These are phyloP conservation scores for Leptosomus discolor DNA, from an alignment of 2,113 vertebrate genomes.

Conservation along the genomic window DNA sequence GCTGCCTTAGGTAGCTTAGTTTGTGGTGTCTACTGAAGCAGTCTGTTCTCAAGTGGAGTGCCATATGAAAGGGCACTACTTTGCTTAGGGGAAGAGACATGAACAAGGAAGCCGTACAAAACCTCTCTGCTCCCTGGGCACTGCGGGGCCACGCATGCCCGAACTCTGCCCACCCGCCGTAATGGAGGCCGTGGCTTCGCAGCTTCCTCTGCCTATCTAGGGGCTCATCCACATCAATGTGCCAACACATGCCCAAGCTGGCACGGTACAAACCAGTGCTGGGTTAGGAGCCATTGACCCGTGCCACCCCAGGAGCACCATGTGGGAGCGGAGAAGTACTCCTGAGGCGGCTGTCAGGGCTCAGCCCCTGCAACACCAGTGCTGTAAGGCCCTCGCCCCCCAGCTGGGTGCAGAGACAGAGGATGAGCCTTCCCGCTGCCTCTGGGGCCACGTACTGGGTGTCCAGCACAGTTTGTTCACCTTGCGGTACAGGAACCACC, in stretches of 20 bases:
- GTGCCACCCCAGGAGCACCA: fast-evolving
- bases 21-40: not conserved
- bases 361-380: fast-evolving
- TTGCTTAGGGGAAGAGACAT: not conserved
- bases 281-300: not conserved
- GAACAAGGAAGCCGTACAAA: fast-evolving
- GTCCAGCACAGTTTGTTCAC: not conserved
- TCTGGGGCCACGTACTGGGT: fast-evolving
- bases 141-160: fast-evolving
- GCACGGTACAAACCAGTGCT: not conserved
- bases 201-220: not conserved
- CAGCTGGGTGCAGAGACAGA: fast-evolving
- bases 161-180: fast-evolving
- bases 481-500: fast-evolving
- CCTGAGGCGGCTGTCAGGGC: fast-evolving
- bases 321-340: not conserved
- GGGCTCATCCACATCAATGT: fast-evolving
- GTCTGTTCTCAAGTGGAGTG: fast-evolving
- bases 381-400: no score
- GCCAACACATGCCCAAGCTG: fast-evolving
- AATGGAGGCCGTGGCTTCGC: fast-evolving
- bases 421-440: fast-evolving
- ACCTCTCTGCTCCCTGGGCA: fast-evolving
- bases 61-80: fast-evolving
- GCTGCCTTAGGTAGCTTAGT: not conserved